Evolutionary conservation across 2,113 vertebrate species (phyloP).

Genomic region (Lontra canadensis): DNA sequence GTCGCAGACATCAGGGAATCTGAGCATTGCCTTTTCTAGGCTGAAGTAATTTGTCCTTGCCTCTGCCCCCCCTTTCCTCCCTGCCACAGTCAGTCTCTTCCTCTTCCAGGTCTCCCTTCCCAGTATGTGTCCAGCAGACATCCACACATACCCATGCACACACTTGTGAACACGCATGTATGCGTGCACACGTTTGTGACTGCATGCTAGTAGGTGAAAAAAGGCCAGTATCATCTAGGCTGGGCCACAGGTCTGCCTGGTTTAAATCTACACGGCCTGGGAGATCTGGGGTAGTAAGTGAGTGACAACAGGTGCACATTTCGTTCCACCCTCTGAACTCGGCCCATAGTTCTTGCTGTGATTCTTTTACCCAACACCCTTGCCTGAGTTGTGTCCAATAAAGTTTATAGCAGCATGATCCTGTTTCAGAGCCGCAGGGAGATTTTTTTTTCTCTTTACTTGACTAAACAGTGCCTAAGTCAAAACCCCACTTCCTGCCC

Average conservation of each 20-base stretch:
- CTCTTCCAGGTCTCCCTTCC: not conserved
- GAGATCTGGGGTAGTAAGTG: constrained; percentile 51
- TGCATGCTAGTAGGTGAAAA: not conserved
- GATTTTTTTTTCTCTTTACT: constrained; percentile 63
- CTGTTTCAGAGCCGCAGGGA: constrained; percentile 54
- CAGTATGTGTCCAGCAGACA: not conserved
- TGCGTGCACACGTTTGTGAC: not conserved
- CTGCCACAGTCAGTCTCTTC: not conserved
- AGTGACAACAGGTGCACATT: constrained; percentile 77
- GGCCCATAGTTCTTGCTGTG: not conserved
- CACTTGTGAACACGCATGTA: not conserved
- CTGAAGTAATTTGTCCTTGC: not conserved
- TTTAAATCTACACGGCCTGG: constrained; percentile 57
- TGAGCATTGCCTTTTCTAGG: constrained; percentile 40
- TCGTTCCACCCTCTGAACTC: constrained; percentile 10
- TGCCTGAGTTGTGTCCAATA: constrained; percentile 1
- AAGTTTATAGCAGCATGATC: constrained; percentile 36
- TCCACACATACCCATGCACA: not conserved
- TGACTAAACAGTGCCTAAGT: constrained; percentile 46
- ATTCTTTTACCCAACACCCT: constrained; percentile 52
- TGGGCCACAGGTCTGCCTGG: constrained; percentile 2
- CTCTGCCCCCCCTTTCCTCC: too few relatives aligned
- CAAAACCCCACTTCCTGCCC: constrained; percentile 36
- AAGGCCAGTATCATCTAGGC: not conserved
- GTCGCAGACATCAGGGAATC: constrained; percentile 59